phyloP scores from a whole-genome alignment of 2,113 vertebrate species.

The Xyliphius kryptos region DNA sequence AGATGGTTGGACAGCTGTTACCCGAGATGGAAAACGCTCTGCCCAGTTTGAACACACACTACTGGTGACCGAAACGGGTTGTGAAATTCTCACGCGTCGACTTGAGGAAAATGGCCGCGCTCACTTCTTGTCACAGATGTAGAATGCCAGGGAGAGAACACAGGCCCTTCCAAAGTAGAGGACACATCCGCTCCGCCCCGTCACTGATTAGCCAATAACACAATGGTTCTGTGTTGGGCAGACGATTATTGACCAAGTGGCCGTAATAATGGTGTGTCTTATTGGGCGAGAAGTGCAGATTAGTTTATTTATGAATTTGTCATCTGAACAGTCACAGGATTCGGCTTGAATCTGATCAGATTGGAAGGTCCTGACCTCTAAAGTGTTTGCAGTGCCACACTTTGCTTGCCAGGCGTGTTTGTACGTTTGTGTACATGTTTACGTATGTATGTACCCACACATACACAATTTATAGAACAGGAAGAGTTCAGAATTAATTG shows the following conservation, averaged over 20 bases:
- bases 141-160: conserved; percentile 43
- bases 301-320: conserved; percentile 34
- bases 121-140: conserved; percentile 85
- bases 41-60: conserved; percentile 97
- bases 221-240: conserved; percentile 37
- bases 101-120: conserved; percentile 76
- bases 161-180: conserved; percentile 44
- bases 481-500: not conserved
- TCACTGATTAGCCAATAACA: conserved; percentile 36
- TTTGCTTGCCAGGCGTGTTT: conserved; percentile 1
- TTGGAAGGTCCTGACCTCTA: conserved; percentile 28
- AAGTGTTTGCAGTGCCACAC: conserved; percentile 29
- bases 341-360: conserved; percentile 35
- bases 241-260: conserved; percentile 30
- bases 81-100: conserved; percentile 87
- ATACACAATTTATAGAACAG: too few species aligned
- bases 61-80: conserved; percentile 91
- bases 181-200: conserved; percentile 31
- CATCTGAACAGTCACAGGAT: too few species aligned
- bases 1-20: conserved; percentile 94
- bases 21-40: conserved; percentile 88
- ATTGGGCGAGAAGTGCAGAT: conserved; percentile 31
- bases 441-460: not conserved
- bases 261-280: conserved; percentile 24
- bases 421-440: not conserved